Evolutionary conservation across 2,113 vertebrate genomes (phyloP).

Genomic region (Lepus europaeus): DNA sequence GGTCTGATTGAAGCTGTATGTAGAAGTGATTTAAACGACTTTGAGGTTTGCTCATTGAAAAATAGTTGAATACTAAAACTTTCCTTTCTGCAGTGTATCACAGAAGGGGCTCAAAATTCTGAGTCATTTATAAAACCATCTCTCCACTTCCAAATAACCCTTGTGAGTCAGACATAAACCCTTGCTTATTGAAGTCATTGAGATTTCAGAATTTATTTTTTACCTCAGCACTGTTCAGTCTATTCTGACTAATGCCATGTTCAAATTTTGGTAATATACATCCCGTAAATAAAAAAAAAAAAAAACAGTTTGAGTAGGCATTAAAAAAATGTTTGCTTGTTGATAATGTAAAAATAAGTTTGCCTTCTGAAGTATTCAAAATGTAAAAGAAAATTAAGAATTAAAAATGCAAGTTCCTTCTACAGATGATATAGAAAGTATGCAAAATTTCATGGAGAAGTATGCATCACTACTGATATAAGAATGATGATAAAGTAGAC

Average conservation of each 20-base stretch:
- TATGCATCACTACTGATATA: not conserved
- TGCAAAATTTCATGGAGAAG: not conserved
- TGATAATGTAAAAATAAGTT: not conserved
- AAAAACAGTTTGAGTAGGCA: not conserved
- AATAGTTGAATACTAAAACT: not conserved
- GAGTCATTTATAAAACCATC: not conserved
- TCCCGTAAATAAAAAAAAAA: not conserved
- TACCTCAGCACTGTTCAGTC: not conserved
- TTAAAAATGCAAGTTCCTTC: not conserved
- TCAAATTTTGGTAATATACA: not conserved
- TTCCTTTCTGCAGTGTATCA: not conserved
- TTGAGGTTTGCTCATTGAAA: constrained; percentile 12
- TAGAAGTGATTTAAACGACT: not conserved
- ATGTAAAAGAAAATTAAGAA: not conserved
- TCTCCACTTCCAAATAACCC: not conserved
- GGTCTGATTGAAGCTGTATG: not conserved
- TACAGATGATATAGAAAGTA: not conserved
- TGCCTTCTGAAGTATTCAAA: not conserved
- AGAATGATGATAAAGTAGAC: not conserved
- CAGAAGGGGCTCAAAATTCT: not conserved
- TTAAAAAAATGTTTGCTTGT: not conserved
- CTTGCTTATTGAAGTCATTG: not conserved
- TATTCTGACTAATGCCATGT: not conserved
- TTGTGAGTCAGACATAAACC: not conserved
- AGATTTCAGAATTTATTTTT: not conserved